Evolutionary conservation across 2,888 invertebrate genomes (phyloP), one percentile per base, ranked within the genome.

Genomic region (Heliconius cydno): DNA sequence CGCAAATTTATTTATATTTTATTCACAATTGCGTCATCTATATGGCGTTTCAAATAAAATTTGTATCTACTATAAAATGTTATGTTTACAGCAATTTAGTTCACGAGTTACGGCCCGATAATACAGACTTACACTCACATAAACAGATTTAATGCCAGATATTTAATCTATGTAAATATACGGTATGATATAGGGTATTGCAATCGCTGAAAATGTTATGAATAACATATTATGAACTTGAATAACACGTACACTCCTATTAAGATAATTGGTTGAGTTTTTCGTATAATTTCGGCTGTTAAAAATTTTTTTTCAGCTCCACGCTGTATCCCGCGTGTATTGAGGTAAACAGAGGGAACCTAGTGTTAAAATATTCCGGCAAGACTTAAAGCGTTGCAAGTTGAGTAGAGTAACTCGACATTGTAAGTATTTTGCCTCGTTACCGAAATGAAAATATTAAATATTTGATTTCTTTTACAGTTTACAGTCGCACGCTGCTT

Each of bases 81-180:
- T 72, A 73, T 81, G 79, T 79, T 79, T 75, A 79, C 75, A 60
- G 66, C 57, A 60, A 77, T 79, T 79, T 75, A 66, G 79, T 81
- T 81, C 77, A 81, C 73, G 79, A 79, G 72, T 76, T 46, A 76
- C 76, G 63, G 52, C 34, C 19, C 30, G 67, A 68, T 68, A 68
- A 41, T 52, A 52, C 72, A 65, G 66, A 70, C 41, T 80, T 70
- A 80, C 34, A 60, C 22, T 66, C 68, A 28, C 74, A 38, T 66
- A 74, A 77, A 70, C 52, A 70, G 67, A 57, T 28, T 28, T 52
- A 57, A 46, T 63, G 38, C 65, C 65, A 74, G 73, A 76, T 77
- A 79, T 81, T 46, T 72, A 65, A 76, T 68, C 79, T 80, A 34
- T 41, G 7, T 65, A 63, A 10, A 1, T n/a, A n/a, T 63, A 25